Conservation (phyloP, 2,888 invertebrate genomes). For the Myathropa florea region DNA sequence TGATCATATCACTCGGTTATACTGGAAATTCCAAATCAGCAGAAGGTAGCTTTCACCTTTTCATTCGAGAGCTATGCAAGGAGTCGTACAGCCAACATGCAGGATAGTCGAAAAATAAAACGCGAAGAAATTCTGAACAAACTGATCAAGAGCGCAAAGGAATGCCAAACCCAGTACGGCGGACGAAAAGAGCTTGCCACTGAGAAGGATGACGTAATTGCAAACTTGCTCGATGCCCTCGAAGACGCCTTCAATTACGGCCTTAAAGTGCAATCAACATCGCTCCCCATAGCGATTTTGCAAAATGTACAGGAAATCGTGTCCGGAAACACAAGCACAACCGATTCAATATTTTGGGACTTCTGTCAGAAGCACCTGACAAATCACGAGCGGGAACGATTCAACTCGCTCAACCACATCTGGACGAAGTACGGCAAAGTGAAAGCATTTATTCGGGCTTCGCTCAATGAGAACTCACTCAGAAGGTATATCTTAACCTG, state of each 20-base stretch:
- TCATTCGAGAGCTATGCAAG: not conserved
- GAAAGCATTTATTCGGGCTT: constrained; percentile 93
- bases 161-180: constrained; percentile 91
- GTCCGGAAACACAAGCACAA: constrained; percentile 80
- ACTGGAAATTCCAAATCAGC: not conserved
- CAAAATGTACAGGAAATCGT: constrained; percentile 89
- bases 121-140: constrained; percentile 77
- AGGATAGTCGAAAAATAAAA: constrained; percentile 34
- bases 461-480: constrained; percentile 94
- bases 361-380: constrained; percentile 90
- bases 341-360: constrained; percentile 86
- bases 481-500: constrained; percentile 90
- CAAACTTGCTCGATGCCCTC: constrained; percentile 86
- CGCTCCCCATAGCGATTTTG: constrained; percentile 76
- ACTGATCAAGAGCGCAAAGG: constrained; percentile 75
- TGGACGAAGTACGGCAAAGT: constrained; percentile 84
- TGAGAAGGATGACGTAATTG: constrained; percentile 86
- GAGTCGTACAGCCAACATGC: constrained; percentile 14
- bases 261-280: constrained; percentile 83
- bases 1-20: not conserved
- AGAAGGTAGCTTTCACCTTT: not conserved
- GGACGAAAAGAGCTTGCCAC: constrained; percentile 94
- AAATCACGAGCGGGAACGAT: constrained; percentile 93
- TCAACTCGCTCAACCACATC: constrained; percentile 85
- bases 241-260: constrained; percentile 91